Evolutionary conservation across 2,797 vertebrate species (phyloP).

Genomic region (Synanceia verrucosa): DNA sequence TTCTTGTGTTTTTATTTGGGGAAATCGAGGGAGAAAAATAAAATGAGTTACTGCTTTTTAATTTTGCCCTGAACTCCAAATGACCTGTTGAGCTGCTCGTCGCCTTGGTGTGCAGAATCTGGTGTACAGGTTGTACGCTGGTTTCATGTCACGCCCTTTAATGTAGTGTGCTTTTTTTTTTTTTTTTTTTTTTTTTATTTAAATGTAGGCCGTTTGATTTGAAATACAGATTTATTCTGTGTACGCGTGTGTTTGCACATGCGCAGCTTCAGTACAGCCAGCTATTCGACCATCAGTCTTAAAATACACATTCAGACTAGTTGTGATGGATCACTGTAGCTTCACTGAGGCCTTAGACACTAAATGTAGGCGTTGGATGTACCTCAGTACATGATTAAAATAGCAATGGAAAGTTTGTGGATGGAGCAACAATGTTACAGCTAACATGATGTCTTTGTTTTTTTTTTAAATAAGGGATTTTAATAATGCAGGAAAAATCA

Average conservation of each 20-base stretch:
- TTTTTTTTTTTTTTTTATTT: too few species aligned
- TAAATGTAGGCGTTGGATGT: background rate
- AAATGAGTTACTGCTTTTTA: conserved; percentile 9
- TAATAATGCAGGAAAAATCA: background rate
- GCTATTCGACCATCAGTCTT: conserved; percentile 5
- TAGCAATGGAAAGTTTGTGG: background rate
- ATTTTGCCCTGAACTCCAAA: conserved; percentile 27
- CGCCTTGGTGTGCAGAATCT: conserved; percentile 28
- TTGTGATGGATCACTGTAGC: conserved; percentile 7
- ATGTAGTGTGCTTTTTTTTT: background rate
- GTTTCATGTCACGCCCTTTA: background rate
- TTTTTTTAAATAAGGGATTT: too few species aligned
- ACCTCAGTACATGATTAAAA: background rate
- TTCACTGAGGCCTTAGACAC: conserved; percentile 21
- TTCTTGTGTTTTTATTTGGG: conserved; percentile 28
- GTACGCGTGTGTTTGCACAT: conserved; percentile 12
- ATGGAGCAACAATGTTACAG: background rate
- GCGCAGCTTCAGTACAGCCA: background rate
- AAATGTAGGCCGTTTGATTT: conserved; percentile 5
- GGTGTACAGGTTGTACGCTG: background rate
- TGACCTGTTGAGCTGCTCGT: conserved; percentile 6
- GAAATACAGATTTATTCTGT: background rate
- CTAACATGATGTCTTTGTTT: too few species aligned
- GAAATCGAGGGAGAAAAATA: conserved; percentile 20
- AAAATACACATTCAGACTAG: background rate